Percentiles rank a stretch among this genome's conserved stretches.
Evolutionary conservation across 2,797 vertebrate species (phyloP).

Genomic region (Pseudopleuronectes americanus): DNA sequence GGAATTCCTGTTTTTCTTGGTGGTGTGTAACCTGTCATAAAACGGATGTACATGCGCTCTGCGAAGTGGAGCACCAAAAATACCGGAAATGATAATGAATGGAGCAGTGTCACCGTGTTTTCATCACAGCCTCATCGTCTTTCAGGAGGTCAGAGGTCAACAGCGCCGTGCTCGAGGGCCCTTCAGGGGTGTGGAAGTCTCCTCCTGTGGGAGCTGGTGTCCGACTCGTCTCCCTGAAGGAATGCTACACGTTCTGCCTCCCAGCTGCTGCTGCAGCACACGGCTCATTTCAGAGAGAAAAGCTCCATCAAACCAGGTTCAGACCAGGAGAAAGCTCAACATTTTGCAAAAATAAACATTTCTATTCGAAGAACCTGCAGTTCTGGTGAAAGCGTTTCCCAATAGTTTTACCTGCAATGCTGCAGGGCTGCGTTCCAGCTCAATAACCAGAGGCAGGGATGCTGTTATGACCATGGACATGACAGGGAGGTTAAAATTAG

Average conservation of each 20-base stretch:
- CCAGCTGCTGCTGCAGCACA: neutral
- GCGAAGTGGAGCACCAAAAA: neutral
- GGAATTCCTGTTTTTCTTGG: constrained; percentile 46
- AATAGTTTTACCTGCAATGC: neutral
- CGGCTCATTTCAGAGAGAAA: constrained; percentile 12
- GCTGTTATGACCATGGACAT: neutral
- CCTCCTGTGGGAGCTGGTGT: constrained; percentile 16
- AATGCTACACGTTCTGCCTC: constrained; percentile 10
- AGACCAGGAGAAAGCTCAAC: neutral
- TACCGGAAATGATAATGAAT: neutral
- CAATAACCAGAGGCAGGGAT: neutral
- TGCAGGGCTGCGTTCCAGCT: constrained; percentile 4
- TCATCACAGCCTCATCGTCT: neutral
- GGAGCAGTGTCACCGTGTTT: neutral
- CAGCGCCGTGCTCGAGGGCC: neutral
- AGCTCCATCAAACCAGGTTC: constrained; percentile 9
- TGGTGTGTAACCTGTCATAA: constrained; percentile 35
- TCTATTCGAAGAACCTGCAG: no score
- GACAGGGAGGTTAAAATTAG: neutral
- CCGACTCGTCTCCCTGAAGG: constrained; percentile 22
- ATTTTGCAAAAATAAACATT: neutral
- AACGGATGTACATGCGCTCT: neutral
- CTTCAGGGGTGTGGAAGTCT: constrained; percentile 26
- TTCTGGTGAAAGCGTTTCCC: neutral
- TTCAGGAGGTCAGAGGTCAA: constrained; percentile 20